Conservation (phyloP, 2,797 vertebrate genomes). For the Sebastes ruberrimus region DNA sequence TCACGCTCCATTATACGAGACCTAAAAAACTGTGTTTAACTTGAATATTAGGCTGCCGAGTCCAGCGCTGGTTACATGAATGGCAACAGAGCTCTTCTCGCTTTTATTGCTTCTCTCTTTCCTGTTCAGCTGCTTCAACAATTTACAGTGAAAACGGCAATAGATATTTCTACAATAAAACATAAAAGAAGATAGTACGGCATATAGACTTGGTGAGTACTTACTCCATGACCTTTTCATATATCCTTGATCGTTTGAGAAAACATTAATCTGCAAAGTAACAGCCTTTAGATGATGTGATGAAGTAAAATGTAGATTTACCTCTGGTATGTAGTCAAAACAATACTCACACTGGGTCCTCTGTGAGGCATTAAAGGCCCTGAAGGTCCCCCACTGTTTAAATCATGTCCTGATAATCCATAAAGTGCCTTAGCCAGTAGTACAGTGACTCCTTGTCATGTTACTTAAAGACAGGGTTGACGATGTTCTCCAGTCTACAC, state of each 20-base stretch:
- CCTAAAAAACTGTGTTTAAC: conserved; percentile 9
- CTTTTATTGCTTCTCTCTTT: neutral
- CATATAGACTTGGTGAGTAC: neutral
- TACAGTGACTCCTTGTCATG: no score
- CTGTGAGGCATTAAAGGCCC: no score
- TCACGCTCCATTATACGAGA: conserved; percentile 25
- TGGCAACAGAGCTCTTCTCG: neutral
- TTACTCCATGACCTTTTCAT: neutral
- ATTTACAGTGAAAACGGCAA: neutral
- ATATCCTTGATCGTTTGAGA: neutral
- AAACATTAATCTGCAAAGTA: neutral
- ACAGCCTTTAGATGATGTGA: neutral
- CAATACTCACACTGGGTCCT: no score
- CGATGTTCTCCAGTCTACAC: no score
- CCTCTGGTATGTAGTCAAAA: no score
- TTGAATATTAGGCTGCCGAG: conserved; percentile 5
- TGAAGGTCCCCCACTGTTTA: neutral
- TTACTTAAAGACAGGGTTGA: no score
- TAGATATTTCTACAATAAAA: neutral
- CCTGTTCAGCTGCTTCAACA: neutral
- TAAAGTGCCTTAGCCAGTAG: no score
- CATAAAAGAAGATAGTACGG: neutral
- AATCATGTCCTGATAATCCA: neutral
- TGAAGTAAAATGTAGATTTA: neutral
- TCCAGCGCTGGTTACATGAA: neutral